These are phyloP conservation scores for Amyelois transitella DNA, from an alignment of 1,140 invertebrate species.

Conservation along the genomic window DNA sequence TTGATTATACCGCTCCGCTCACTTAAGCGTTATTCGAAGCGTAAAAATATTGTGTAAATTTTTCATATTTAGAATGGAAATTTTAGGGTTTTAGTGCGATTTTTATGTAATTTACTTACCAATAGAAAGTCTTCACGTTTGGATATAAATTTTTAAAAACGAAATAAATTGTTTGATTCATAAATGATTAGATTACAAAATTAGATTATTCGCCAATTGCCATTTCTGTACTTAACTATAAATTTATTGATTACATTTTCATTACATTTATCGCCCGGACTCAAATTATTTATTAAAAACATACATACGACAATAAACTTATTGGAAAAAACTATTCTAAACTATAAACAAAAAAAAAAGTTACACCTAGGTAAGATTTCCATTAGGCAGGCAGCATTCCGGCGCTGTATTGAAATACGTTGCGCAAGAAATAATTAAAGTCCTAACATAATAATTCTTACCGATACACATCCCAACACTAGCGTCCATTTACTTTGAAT, in stretches of 20 bases:
- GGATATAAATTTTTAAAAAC: too few relatives aligned
- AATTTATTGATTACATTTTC: too few relatives aligned
- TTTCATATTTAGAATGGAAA: neutral
- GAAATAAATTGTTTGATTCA: too few relatives aligned
- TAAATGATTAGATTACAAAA: too few relatives aligned
- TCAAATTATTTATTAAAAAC: too few relatives aligned
- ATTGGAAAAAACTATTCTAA: neutral
- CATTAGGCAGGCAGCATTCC: neutral
- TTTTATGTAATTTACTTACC: neutral
- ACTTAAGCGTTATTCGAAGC: neutral
- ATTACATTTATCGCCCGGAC: too few relatives aligned
- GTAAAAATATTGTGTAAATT: neutral
- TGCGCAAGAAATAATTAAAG: neutral
- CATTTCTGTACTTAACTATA: too few relatives aligned
- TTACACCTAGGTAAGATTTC: neutral
- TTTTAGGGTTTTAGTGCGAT: neutral
- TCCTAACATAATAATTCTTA: neutral
- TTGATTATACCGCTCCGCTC: neutral
- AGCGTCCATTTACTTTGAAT: slow-evolving; percentile 5
- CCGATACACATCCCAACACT: neutral
- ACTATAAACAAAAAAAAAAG: neutral
- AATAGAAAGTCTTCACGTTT: neutral
- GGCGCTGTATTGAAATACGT: neutral
- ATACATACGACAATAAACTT: neutral
- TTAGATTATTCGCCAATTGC: too few relatives aligned